Base-by-base conservation (phyloP, 2,888 invertebrate genomes). In the Gibbula magus region DNA sequence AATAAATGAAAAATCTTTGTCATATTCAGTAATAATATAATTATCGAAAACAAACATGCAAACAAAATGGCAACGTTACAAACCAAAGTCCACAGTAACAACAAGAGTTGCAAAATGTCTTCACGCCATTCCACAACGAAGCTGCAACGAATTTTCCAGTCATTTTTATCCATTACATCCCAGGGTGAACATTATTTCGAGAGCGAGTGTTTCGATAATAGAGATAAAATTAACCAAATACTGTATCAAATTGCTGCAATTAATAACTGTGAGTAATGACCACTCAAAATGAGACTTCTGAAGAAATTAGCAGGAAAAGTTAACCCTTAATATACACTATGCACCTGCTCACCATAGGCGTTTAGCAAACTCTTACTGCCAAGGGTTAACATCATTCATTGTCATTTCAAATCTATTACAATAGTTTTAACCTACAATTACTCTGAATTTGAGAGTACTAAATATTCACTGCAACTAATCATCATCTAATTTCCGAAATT, bases 11-110 rank as follows among this genome's bases (percentile, higher is more conserved):
- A 56, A 25, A 10, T 8, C 4, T 56, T 56, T n/a, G 20, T 8
- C 4, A 25, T 20, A 10, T 25, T 8, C 20, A 56, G 25, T 10
- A 25, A 56, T 20, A 8, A 56, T n/a, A 56, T 54, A 56, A 56
- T 56, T 8, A 25, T 25, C 13, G 1, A n/a, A 8, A 56, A 56
- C 7, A 8, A 56, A 56, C 20, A 45, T 45, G 45, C 45, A 4
- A 45, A 45, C 45, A 10, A 10, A 45, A 45, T 4, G 45, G 13
- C 8, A 45, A 45, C 13, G 10, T 45, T 61, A 61, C 61, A 29
- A 22, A 61, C 61, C 61, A 61, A 25, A 61, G 61, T 61, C 61
- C 61, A 61, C 61, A 61, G 29, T 61, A 25, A 61, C 61, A 61
- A 13, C 61, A 61, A 29, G 25, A 61, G 29, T 29, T 61, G n/a